Conservation (phyloP, 2,113 vertebrate genomes). For the Nicator chloris region DNA sequence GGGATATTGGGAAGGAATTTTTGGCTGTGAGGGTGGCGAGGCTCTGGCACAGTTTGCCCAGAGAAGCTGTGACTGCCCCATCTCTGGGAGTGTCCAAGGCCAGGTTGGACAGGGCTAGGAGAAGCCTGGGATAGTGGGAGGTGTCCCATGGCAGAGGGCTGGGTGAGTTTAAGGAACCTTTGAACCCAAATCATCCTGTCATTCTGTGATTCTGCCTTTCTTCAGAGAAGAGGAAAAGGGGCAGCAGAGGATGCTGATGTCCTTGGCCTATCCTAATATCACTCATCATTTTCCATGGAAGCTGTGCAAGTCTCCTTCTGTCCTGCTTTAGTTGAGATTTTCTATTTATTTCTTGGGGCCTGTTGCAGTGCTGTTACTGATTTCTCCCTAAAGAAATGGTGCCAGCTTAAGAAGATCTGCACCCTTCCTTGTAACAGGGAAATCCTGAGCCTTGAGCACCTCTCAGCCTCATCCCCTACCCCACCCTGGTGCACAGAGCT, state of each 20-base stretch:
- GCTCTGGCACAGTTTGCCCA: background rate
- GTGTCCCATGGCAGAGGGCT: background rate
- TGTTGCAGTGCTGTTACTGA: rapidly evolving
- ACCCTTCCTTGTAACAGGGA: background rate
- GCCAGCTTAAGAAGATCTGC: background rate
- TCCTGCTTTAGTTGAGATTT: background rate
- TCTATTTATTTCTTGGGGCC: background rate
- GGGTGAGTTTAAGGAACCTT: background rate
- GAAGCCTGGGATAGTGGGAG: rapidly evolving
- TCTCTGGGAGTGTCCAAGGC: background rate
- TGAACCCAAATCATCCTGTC: background rate
- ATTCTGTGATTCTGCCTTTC: background rate
- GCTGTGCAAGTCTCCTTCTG: background rate
- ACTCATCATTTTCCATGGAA: background rate
- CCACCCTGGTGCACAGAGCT: background rate
- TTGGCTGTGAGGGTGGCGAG: rapidly evolving
- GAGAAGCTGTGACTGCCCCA: background rate
- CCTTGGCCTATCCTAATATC: background rate
- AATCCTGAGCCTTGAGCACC: background rate
- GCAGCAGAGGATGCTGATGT: background rate
- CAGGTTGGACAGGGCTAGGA: rapidly evolving
- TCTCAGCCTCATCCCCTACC: background rate
- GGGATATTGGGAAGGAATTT: background rate
- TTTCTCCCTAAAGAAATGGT: rapidly evolving
- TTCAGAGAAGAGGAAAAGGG: background rate